Evolutionary conservation across 2,113 vertebrate species (phyloP), one percentile per base, ranked within the genome.

Genomic region (Vanacampus margaritifer): DNA sequence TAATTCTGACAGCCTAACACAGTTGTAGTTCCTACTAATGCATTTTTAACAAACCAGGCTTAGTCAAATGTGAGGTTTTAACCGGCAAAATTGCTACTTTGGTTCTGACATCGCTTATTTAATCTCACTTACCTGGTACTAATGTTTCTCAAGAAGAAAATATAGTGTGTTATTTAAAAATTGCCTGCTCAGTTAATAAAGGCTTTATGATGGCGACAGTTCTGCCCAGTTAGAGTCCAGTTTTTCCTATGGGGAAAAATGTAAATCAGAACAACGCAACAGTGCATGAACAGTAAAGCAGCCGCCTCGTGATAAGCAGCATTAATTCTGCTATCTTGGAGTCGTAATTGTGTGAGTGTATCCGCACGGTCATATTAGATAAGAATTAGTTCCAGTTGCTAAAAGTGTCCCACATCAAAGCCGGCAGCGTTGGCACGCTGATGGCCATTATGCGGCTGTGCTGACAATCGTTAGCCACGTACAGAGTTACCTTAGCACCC

Each of bases 401-500:
- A 35, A 71, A 71, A 66, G 32, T 69, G 26, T 72, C 64, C 21
- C 21, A 39, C 45, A 43, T 75, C 56, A 43, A 65, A 28, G 16
- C 23, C 1, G 58, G n/a, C 51, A 36, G 19, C 19, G 41, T 43
- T 54, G 28, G 43, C 54, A 28, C 24, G 50, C 56, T 59, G 63
- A 64, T 72, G 69, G 59, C 65, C 39, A 36, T 81, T 74, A 64
- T 48, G 41, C 6, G 51, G 36, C 43, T 65, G 60, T 10, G 68
- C 17, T 79, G 65, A 74, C 70, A 69, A 24, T 71, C 46, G 57
- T 51, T 64, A 79, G 69, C 69, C 56, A 58, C 39, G 58, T 72
- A 65, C 60, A 66, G 14, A 69, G 69, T 74, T 71, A 78, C 68
- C 69, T 74, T 67, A 50, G 46, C 72, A 68, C 36, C 43, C 54